Evolutionary conservation across 2,113 vertebrate genomes (phyloP).

Genomic region (Megaleporinus macrocephalus): DNA sequence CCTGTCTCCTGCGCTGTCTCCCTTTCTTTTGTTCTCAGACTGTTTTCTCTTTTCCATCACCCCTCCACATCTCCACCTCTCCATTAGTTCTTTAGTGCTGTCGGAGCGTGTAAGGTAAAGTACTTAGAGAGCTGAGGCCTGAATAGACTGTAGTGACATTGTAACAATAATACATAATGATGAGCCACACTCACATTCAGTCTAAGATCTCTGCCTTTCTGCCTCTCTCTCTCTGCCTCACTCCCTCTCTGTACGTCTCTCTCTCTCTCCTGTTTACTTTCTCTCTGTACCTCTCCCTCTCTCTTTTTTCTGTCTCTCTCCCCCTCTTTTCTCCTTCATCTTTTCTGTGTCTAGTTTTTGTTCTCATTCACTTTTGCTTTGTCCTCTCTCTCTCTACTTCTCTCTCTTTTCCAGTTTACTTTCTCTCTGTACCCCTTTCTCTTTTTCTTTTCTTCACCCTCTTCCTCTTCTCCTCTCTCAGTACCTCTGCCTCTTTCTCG

Average conservation of each 20-base stretch:
- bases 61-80: not conserved
- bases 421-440: not conserved
- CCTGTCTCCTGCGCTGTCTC: too few species aligned
- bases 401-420: too few species aligned
- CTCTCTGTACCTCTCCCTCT: constrained; percentile 44
- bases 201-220: not conserved
- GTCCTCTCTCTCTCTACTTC: constrained; percentile 18
- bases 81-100: not conserved
- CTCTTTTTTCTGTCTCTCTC: too few species aligned
- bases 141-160: constrained; percentile 12
- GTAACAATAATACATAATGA: constrained; percentile 21
- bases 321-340: constrained; percentile 20
- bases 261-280: not conserved
- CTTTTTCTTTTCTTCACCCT: constrained; percentile 53
- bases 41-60: constrained; percentile 18
- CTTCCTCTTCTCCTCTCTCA: constrained; percentile 28
- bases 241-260: constrained; percentile 35
- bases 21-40: not conserved
- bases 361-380: too few species aligned
- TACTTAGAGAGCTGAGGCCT: not conserved
- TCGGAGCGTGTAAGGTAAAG: not conserved
- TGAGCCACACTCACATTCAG: not conserved
- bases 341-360: too few species aligned
- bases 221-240: constrained; percentile 51
- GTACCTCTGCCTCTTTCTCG: not conserved